Percentiles rank a stretch among this genome's conserved stretches.
phyloP scores from a whole-genome alignment of 2,113 vertebrate species.

The Lagopus leucura region DNA sequence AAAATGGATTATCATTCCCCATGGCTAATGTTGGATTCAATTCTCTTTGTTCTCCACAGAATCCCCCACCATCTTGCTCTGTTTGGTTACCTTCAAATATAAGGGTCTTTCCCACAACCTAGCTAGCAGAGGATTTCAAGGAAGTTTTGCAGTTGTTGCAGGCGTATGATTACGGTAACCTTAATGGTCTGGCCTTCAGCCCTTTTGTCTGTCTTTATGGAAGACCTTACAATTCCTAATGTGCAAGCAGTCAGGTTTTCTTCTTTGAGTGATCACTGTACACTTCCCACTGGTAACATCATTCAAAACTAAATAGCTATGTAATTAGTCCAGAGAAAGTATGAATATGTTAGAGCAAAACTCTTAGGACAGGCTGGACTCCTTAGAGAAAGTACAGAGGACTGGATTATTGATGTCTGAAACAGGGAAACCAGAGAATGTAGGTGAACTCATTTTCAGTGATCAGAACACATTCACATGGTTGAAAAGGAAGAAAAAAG shows the following conservation, averaged over 20 bases:
- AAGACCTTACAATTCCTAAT: background rate
- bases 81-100: background rate
- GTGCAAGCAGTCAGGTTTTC: background rate
- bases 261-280: background rate
- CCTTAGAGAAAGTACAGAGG: rapidly evolving
- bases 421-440: background rate
- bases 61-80: background rate
- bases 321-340: background rate
- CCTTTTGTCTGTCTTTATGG: background rate
- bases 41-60: background rate
- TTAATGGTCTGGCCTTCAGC: background rate
- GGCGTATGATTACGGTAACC: background rate
- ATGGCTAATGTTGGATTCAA: background rate
- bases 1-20: background rate
- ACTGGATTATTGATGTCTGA: background rate
- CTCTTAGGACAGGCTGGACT: background rate
- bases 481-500: background rate
- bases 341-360: background rate
- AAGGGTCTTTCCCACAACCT: background rate
- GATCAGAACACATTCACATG: background rate
- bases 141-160: background rate
- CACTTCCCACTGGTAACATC: background rate
- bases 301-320: background rate
- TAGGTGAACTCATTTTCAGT: background rate
- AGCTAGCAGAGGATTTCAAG: background rate